A percentile compares a stretch with the other conserved stretches of the same genome.
phyloP scores from a whole-genome alignment of 2,888 invertebrate genomes.

The Eudasyphora cyanicolor region DNA sequence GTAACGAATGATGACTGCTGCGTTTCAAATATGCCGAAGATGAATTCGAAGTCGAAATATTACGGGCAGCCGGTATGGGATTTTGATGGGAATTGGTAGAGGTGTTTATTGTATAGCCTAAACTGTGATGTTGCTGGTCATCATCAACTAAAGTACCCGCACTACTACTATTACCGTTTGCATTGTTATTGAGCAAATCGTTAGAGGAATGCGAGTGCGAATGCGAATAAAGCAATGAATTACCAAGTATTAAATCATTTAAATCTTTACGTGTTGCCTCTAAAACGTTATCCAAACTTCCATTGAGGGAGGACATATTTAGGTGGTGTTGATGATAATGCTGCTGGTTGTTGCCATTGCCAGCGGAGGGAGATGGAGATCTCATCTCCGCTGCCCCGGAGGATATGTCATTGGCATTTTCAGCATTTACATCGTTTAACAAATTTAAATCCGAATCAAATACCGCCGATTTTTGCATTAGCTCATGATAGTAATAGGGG shows the following conservation, averaged over 20 bases:
- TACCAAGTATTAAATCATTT: constrained; percentile 62
- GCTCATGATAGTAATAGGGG: constrained; percentile 79
- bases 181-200: constrained; percentile 70
- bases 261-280: constrained; percentile 61
- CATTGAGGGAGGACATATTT: constrained; percentile 60
- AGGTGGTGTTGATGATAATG: constrained; percentile 42
- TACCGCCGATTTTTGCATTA: constrained; percentile 75
- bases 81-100: constrained; percentile 49
- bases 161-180: constrained; percentile 71
- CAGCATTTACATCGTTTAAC: constrained; percentile 70
- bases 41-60: neutral
- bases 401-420: constrained; percentile 24
- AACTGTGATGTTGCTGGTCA: constrained; percentile 43
- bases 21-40: constrained; percentile 55
- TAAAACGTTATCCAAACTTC: constrained; percentile 62
- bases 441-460: constrained; percentile 79
- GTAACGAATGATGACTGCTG: constrained; percentile 58
- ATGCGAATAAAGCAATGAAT: constrained; percentile 61
- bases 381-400: constrained; percentile 29
- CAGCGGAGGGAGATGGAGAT: constrained; percentile 26
- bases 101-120: constrained; percentile 10
- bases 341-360: constrained; percentile 20
- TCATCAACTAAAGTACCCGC: constrained; percentile 73
- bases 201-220: constrained; percentile 69
- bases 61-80: constrained; percentile 21